Conservation (phyloP, 1,140 invertebrate genomes). For the Apis laboriosa region DNA sequence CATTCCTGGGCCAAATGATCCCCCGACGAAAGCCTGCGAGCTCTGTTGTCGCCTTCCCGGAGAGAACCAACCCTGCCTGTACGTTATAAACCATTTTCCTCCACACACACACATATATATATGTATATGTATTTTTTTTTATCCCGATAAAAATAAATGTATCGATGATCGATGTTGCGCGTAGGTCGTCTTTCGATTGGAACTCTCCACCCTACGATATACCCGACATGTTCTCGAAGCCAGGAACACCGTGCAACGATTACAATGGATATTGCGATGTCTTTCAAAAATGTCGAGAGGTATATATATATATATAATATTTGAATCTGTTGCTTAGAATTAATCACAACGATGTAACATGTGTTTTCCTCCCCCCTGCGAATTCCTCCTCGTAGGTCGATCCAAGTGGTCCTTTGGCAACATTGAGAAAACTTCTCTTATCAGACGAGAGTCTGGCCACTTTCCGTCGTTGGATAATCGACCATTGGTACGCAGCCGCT, state of each 20-base stretch:
- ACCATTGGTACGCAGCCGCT: conserved; percentile 92
- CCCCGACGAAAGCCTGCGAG: conserved; percentile 92
- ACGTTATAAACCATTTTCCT: conserved; percentile 66
- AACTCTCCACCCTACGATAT: conserved; percentile 93
- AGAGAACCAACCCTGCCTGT: conserved; percentile 88
- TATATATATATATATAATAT: neutral
- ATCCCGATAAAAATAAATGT: neutral
- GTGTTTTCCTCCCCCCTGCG: no score
- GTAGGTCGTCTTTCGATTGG: conserved; percentile 94
- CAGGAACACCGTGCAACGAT: conserved; percentile 97
- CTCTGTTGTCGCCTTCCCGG: conserved; percentile 94
- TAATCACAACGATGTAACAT: no score
- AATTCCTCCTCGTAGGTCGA: conserved; percentile 84
- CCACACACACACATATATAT: neutral
- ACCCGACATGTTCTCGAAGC: conserved; percentile 96
- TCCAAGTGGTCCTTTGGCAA: conserved; percentile 96
- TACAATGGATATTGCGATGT: conserved; percentile 99
- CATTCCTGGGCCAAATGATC: conserved; percentile 87
- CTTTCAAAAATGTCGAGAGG: conserved; percentile 94
- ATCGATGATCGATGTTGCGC: conserved; percentile 66
- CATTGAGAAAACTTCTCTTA: conserved; percentile 91
- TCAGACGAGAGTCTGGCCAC: conserved; percentile 94
- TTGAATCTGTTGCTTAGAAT: neutral
- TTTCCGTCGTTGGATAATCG: conserved; percentile 91
- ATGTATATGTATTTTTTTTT: no score